Evolutionary conservation across 2,113 vertebrate genomes (phyloP), one percentile per base, ranked within the genome.

Genomic region (Megaleporinus macrocephalus): DNA sequence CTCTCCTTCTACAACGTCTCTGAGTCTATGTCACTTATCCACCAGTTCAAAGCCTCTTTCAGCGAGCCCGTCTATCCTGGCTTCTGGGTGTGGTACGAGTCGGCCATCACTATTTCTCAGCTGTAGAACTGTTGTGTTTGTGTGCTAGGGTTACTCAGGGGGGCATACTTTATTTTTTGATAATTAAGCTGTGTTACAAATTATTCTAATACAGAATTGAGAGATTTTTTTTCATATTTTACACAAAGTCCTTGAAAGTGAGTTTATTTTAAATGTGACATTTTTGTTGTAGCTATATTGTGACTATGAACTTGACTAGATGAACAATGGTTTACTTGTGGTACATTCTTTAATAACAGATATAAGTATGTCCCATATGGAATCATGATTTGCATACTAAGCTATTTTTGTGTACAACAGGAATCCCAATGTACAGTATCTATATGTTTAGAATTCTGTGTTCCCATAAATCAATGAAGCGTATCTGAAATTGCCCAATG

Each of bases 71-170:
- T 96, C 24, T 95, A 95, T 73, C 89, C 93, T 0, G 92, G 94
- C 18, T 96, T 97, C 86, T 96, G 96, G 95, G 94, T 97, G 74
- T 96, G 95, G 93, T 94, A 94, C 22, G 94, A 93, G 81, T 95
- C 94, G 1, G 92, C 93, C 47, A 30, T 95, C 63, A 91, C 85
- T 57, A 78, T 95, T 74, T 73, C 87, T 65, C 92, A 94, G 82
- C 82, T 90, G 83, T 89, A 86, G 78, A 59, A 68, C 49, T 44
- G 41, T 44, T 44, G 41, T 24, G 33, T n/a, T 36, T 72, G 4
- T 27, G 44, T 57, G n/a, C n/a, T 59, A 29, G n/a, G 44, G 44
- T 2, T 73, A 57, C 12, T 16, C 0, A 20, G 49, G 18, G 49
- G 18, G 65, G 51, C 18, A 20, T 83, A 68, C 11, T 62, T 6